Base-by-base conservation (phyloP, 2,113 vertebrate genomes). In the Jaculus jaculus region DNA sequence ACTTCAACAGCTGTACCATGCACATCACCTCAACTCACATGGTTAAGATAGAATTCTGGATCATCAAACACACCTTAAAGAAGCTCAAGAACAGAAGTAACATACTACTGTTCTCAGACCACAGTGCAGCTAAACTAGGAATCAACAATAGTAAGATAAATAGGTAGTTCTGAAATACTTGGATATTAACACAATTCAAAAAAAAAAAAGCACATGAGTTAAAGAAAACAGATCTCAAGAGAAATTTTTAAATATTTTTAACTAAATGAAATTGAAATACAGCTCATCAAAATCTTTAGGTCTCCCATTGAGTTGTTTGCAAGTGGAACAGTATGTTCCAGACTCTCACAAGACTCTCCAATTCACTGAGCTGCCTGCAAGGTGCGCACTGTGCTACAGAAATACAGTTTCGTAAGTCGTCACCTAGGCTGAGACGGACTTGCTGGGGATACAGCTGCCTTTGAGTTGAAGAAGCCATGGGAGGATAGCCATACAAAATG, bases 221-320 rank as follows among this genome's bases (percentile, higher is more conserved):
- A 77, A 91, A 51, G 20, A 84, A 61, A 60, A 73, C 21, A 92
- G 78, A 87, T 68, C 32, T 61, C 13, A 81, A 89, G 42, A 66
- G 8, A 88, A 88, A n/a, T 8, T 84, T 74, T 83, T 63, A 87
- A 87, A 84, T 58, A 84, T 37, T 75, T 83, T 84, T 42, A 78
- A 85, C 30, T 71, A 72, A 87, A 80, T 74, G 24, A 88, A 90
- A 79, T 74, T 58, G 0, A 65, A 93, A 63, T 63, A 92, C 15
- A 93, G 80, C 3, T 69, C 78, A 89, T 51, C n/a, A 80, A 88
- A 91, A 84, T 79, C 39, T 47, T 5, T 47, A 8, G 42, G 42
- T 47, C 42, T 47, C 42, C 42, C 42, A 47, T 8, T 47, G 42
- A 47, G 42, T 47, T 5, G 42, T 8, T 47, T 47, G 42, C 42